phyloP scores from a whole-genome alignment of 1,140 invertebrate genomes.

The Thereuonema tuberculata region DNA sequence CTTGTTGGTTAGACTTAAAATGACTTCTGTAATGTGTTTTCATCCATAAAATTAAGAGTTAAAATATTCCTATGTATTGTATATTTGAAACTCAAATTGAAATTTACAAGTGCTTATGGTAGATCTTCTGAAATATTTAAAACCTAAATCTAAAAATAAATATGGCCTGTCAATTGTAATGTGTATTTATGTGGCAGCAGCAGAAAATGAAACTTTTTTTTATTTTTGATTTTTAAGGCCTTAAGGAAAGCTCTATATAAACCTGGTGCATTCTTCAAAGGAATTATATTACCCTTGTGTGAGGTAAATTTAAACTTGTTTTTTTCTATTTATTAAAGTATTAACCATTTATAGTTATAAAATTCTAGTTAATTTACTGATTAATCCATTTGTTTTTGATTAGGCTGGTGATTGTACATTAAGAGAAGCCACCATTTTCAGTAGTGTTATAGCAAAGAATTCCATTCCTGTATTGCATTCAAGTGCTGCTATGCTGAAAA shows the following conservation, averaged over 20 bases:
- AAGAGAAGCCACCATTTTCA: constrained; percentile 86
- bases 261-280: constrained; percentile 98
- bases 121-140: no score
- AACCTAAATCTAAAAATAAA: no score
- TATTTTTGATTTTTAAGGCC: constrained; percentile 49
- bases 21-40: no score
- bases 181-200: no score
- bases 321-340: background rate
- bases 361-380: background rate
- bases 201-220: no score
- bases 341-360: constrained; percentile 2
- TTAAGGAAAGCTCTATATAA: constrained; percentile 88
- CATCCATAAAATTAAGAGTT: no score
- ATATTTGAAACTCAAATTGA: no score
- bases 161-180: no score
- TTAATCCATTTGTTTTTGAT: background rate
- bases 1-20: no score
- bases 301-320: constrained; percentile 51
- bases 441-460: constrained; percentile 76
- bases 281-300: constrained; percentile 77
- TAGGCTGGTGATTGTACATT: constrained; percentile 83
- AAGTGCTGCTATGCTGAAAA: constrained; percentile 82
- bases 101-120: no score
- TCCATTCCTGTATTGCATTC: constrained; percentile 95
- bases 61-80: no score